These are phyloP conservation scores for rabbit (Oryctolagus cuniculus) DNA, from an alignment of 2,113 vertebrate species.

Conservation along the genomic window DNA sequence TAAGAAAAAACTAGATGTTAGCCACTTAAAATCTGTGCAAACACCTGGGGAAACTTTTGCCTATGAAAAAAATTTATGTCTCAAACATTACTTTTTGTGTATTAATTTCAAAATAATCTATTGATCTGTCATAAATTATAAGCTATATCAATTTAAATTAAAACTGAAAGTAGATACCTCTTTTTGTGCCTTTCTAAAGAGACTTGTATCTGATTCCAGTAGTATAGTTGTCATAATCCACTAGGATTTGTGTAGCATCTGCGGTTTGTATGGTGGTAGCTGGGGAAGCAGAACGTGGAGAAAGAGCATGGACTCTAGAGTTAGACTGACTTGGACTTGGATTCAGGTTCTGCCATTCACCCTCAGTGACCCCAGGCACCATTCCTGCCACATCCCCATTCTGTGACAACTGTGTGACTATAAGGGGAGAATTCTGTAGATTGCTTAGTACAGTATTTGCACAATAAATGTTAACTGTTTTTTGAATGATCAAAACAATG, in stretches of 20 bases:
- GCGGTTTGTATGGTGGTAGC: not conserved
- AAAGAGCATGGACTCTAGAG: not conserved
- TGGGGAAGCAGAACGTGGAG: not conserved
- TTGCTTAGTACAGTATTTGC: not conserved
- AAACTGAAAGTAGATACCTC: slow-evolving; percentile 25
- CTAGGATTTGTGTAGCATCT: not conserved
- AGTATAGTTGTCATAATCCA: not conserved
- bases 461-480: not conserved
- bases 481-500: not conserved
- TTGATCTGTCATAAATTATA: not conserved
- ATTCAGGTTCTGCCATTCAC: not conserved
- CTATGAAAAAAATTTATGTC: not conserved
- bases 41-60: not conserved
- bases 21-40: slow-evolving; percentile 3
- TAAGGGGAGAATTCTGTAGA: not conserved
- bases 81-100: not conserved
- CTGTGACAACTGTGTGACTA: not conserved
- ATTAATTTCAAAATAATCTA: slow-evolving; percentile 39
- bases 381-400: not conserved
- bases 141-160: not conserved
- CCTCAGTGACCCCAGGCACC: not conserved
- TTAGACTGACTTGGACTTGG: not conserved
- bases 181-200: not conserved
- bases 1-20: not conserved
- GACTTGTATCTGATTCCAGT: not conserved